Percentiles rank a stretch among this genome's conserved stretches.
Conservation (phyloP, 2,797 vertebrate species). For the Pteropus rufus region DNA sequence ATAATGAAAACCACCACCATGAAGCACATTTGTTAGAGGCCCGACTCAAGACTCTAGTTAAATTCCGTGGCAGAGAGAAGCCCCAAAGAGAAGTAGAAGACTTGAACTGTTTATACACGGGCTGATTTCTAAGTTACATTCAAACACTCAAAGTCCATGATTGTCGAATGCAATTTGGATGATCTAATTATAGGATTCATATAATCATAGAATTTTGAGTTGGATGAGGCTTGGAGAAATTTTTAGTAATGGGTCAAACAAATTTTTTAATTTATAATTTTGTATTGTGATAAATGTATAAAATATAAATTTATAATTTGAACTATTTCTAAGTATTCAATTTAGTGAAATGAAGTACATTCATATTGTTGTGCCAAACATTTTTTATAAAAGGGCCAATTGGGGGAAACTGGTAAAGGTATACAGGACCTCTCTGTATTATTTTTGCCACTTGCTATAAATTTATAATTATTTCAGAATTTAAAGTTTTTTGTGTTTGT, state of each 20-base stretch:
- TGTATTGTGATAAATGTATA: not conserved
- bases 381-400: not conserved
- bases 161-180: not conserved
- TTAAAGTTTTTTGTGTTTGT: not conserved
- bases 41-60: not conserved
- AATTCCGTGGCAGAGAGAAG: not conserved
- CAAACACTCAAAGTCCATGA: not conserved
- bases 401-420: not conserved
- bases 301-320: not conserved
- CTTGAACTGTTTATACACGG: not conserved
- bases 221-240: not conserved
- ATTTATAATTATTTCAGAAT: not conserved
- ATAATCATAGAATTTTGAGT: not conserved
- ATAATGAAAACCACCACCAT: not conserved
- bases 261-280: not conserved
- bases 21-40: not conserved
- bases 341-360: not conserved
- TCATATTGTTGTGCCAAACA: not conserved
- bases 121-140: not conserved
- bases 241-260: not conserved
- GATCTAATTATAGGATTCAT: not conserved
- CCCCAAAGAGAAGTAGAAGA: not conserved
- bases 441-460: not conserved
- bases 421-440: not conserved
- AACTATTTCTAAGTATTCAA: not conserved